Base-by-base conservation (phyloP, 2,113 vertebrate species). In the Salvelinus namaycush region DNA sequence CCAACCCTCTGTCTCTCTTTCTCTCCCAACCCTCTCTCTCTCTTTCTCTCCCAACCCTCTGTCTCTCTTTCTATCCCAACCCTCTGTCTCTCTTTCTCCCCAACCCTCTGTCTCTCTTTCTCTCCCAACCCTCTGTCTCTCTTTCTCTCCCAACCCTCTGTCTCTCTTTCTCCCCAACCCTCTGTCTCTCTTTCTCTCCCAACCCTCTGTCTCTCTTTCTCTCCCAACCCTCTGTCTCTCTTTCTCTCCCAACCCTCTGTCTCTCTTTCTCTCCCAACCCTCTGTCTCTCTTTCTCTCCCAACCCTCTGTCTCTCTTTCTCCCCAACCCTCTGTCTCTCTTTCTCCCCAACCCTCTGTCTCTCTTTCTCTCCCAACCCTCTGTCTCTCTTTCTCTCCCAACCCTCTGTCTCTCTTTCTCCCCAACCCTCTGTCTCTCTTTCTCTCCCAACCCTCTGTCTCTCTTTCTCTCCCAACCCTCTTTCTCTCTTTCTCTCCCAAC, bases 81-180 rank as follows among this genome's bases (percentile, higher is more conserved):
- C 29, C 29, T 57, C 72, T 69, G 75, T 71, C 24, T 67, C 24
- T 22, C 24, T 75, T n/a, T 82, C 75, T 76, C 60, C 62, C 79
- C 26, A 26, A 26, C 3, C 3, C 3, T 29, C n/a, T n/a, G n/a
- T 71, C 24, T 67, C 24, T 22, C 24, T 75, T n/a, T 82, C 75
- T 76, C 60, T 27, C 62, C 79, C 26, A 26, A 26, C 3, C 3
- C 3, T 29, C n/a, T n/a, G n/a, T n/a, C n/a, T n/a, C n/a, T n/a
- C n/a, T n/a, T n/a, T n/a, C 27, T 3, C 26, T n/a, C 26, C 26
- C 26, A 26, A 26, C 26, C 26, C 26, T 26, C 26, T 26, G 22
- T 68, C 34, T 75, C 66, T 44, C 62, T 29, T n/a, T 74, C n/a
- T 34, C 2, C 24, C n/a, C 48, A 54, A 8, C 27, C 54, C 22